Base-by-base conservation (phyloP, 2,113 vertebrate species). In the Psittacus erithacus region DNA sequence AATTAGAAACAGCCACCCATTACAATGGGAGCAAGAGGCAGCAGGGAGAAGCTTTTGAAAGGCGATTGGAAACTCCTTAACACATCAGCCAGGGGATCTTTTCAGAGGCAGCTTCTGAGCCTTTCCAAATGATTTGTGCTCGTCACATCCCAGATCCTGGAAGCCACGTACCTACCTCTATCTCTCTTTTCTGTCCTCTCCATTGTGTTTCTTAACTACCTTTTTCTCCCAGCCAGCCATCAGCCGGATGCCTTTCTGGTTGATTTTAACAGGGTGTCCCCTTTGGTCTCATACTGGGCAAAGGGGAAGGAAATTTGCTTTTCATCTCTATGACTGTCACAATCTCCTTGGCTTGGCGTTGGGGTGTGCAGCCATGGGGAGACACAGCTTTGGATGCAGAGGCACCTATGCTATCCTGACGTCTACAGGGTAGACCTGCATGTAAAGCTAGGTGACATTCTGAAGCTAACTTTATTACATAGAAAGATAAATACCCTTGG, bases 1-100 rank as follows among this genome's bases (percentile, higher is more conserved):
- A 98, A 98, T 98, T 97, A 97, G 94, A 95, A 73, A 52, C 94
- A 93, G 96, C 92, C 92, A 94, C 95, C 95, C 91, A 84, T 84
- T 41, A 92, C 86, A 78, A 88, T 97, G 94, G 87, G 86, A 85
- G 84, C 28, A 13, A 87, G 41, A 20, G 19, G 86, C 65, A n/a
- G 86, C 60, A 10, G 29, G 78, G 88, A 78, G 91, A 81, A 71
- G 50, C 95, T 96, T 96, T 95, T 81, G 97, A 95, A 93, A 92
- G 92, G 92, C 11, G 15, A 73, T 83, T 67, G 82, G 93, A 62
- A 94, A 78, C 92, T 95, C 86, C 96, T 97, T 92, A 96, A 96
- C 95, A 92, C 80, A 94, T 80, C 55, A 78, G 90, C 92, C 91
- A 76, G 73, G 88, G 93, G 95, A 97, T 53, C 79, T 57, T 95